Conservation (phyloP, 2,888 invertebrate genomes). For the Chalcosyrphus nemorum region DNA sequence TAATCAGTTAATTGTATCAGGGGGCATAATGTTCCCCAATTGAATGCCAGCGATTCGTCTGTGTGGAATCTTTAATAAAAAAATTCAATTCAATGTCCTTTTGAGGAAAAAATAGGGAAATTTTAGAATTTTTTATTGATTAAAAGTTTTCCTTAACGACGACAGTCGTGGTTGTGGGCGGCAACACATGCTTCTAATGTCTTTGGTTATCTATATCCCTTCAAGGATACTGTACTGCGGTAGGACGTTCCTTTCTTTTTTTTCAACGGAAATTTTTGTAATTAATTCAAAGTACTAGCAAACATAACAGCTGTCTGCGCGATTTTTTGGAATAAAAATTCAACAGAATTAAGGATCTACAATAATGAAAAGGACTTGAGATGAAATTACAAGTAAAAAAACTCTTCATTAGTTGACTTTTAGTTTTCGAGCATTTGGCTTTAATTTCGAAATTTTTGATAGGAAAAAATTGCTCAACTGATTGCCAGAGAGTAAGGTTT, state of each 20-base stretch:
- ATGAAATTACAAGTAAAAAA: conserved; percentile 19
- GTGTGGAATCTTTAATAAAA: conserved; percentile 43
- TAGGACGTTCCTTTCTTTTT: neutral
- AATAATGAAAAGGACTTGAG: neutral
- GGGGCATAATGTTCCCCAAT: conserved; percentile 63
- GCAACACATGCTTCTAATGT: conserved; percentile 65
- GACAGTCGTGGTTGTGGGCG: conserved; percentile 17
- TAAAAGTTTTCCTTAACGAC: conserved; percentile 66
- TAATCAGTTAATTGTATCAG: conserved; percentile 72
- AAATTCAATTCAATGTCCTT: conserved; percentile 33
- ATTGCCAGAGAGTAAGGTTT: too few relatives aligned
- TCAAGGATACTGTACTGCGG: conserved; percentile 10
- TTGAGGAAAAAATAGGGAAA: neutral
- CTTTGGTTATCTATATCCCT: conserved; percentile 32
- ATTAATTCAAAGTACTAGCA: conserved; percentile 61
- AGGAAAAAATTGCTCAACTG: too few relatives aligned
- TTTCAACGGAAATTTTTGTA: conserved; percentile 41
- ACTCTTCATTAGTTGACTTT: conserved; percentile 12
- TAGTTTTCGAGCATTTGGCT: conserved; percentile 30
- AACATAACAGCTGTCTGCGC: conserved; percentile 35
- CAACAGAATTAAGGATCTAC: neutral
- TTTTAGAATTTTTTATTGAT: conserved; percentile 51
- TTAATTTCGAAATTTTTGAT: too few relatives aligned
- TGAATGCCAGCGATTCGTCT: conserved; percentile 61
- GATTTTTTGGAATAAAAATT: neutral